Percentiles rank a stretch among this genome's conserved stretches.
phyloP scores from a whole-genome alignment of 2,113 vertebrate species.

The Hippopotamus amphibius region DNA sequence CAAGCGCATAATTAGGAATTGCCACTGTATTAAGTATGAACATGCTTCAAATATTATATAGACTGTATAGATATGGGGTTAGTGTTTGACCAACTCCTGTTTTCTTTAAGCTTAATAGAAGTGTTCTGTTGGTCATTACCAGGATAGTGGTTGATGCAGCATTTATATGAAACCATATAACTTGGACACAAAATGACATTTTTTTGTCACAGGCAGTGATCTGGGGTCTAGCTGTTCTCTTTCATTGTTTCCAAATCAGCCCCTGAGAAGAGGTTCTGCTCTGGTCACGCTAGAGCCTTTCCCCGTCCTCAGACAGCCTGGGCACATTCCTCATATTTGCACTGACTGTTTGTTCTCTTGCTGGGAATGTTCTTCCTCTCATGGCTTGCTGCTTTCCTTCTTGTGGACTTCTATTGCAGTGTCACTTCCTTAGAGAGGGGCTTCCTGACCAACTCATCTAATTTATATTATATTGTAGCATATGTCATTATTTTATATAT shows the following conservation, averaged over 20 bases:
- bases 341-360: not conserved
- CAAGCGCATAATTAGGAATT: not conserved
- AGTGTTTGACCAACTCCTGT: not conserved
- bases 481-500: not conserved
- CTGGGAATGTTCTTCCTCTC: not conserved
- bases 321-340: not conserved
- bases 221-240: not conserved
- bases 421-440: not conserved
- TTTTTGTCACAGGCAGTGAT: not conserved
- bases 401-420: not conserved
- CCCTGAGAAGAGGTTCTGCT: not conserved
- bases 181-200: not conserved
- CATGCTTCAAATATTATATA: not conserved
- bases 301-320: not conserved
- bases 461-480: not conserved
- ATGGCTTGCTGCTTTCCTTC: not conserved
- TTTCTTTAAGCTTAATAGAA: conserved; percentile 26
- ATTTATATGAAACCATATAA: not conserved
- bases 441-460: not conserved
- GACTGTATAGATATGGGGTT: not conserved
- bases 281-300: not conserved
- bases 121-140: not conserved
- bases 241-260: not conserved
- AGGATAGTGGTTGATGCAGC: not conserved
- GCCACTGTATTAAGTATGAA: not conserved